Evolutionary conservation across 2,113 vertebrate genomes (phyloP).

Genomic region (Grammomys surdaster): DNA sequence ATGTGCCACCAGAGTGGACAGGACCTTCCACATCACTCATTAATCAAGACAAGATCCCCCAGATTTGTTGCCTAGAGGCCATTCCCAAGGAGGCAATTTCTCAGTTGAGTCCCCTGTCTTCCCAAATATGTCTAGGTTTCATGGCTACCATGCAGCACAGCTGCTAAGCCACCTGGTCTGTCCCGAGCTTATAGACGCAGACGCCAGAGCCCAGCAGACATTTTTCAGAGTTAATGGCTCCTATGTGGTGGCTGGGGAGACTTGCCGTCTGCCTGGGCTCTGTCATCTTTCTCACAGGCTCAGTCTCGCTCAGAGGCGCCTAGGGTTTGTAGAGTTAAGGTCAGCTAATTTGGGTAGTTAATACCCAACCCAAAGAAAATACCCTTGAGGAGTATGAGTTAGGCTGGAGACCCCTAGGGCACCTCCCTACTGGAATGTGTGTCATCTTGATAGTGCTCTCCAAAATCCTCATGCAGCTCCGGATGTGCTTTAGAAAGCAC

Average conservation of each 20-base stretch:
- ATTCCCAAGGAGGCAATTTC: neutral
- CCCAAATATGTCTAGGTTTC: neutral
- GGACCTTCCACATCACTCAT: neutral
- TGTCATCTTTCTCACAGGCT: neutral
- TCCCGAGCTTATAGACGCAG: neutral
- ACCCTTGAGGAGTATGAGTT: no score
- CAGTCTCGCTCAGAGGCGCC: neutral
- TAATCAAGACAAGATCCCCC: neutral
- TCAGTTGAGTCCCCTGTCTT: neutral
- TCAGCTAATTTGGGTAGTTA: neutral
- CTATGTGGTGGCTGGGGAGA: neutral
- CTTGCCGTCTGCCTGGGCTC: neutral
- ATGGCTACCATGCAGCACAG: neutral
- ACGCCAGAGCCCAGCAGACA: neutral
- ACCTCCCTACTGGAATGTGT: neutral
- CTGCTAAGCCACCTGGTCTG: constrained; percentile 25
- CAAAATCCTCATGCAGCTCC: neutral
- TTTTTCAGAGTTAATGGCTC: neutral
- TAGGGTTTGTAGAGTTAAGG: neutral
- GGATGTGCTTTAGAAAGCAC: neutral
- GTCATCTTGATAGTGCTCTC: neutral
- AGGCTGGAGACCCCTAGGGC: neutral
- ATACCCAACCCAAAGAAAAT: neutral
- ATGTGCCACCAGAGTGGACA: neutral
- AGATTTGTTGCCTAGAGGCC: neutral